Percentiles rank a stretch among this genome's conserved stretches.
These are phyloP conservation scores for Aleiodes testaceus DNA, from an alignment of 2,888 invertebrate species.

Conservation along the genomic window DNA sequence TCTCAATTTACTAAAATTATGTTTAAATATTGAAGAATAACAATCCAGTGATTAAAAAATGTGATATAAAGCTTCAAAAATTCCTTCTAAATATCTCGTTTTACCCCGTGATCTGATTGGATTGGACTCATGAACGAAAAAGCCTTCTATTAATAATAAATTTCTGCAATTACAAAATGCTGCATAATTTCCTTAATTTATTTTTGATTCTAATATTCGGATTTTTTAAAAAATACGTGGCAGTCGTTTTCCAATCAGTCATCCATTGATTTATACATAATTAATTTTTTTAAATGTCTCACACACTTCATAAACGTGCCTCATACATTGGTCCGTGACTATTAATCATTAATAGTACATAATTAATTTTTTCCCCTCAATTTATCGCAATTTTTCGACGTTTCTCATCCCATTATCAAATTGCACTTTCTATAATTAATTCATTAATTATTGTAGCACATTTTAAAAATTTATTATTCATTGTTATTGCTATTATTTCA, in stretches of 20 bases:
- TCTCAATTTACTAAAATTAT: no score
- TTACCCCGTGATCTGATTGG: conserved; percentile 45
- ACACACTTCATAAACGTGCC: conserved; percentile 27
- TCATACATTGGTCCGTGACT: conserved; percentile 33
- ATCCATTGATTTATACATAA: conserved; percentile 54
- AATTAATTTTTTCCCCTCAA: conserved; percentile 30
- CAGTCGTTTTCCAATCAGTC: conserved; percentile 65
- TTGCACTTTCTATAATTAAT: conserved; percentile 62
- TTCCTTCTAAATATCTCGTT: conserved; percentile 38
- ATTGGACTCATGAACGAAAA: conserved; percentile 44
- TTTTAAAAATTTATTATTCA: conserved; percentile 46
- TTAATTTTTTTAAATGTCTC: conserved; percentile 30
- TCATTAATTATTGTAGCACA: conserved; percentile 44
- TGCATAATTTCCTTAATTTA: conserved; percentile 32
- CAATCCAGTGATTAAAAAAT: conserved; percentile 34
- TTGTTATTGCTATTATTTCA: conserved; percentile 44
- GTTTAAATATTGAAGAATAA: background rate
- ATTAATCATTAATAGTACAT: conserved; percentile 31
- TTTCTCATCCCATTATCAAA: conserved; percentile 59
- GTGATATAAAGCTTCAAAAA: conserved; percentile 46
- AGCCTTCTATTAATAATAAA: no score
- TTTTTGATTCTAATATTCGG: conserved; percentile 39
- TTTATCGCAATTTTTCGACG: conserved; percentile 44
- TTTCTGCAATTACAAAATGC: conserved; percentile 52
- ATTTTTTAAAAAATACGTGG: conserved; percentile 53